Evolutionary conservation across 53 echinoderm and acorn worm genomes (phyloP), one percentile per base, ranked within the genome.

Genomic region (Arbacia lixula): DNA sequence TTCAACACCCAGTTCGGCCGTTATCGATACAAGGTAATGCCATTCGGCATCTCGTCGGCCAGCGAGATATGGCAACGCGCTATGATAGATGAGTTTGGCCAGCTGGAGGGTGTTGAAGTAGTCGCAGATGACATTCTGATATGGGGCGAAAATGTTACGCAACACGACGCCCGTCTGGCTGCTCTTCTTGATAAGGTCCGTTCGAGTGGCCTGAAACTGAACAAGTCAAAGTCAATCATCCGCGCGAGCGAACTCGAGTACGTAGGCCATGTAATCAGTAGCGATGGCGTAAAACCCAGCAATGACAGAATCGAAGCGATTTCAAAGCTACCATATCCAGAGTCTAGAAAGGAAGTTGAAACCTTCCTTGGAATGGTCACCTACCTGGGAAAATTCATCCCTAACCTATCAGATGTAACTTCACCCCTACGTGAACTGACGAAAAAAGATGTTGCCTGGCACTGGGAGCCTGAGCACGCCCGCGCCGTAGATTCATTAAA

Each of bases 51-150:
- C 20, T 82, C 90, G 20, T 85, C 87, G 6, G 87, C 93, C 39
- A 66, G 79, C n/a, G 86, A 93, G 39, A 82, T 90, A 30, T 88
- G 76, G 60, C 88, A 93, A 38, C 20, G 72, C 17, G 83, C 78
- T n/a, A 90, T 93, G 90, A 83, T 85, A 36, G 83, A 90, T 19
- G 87, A 90, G 85, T 83, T 93, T 26, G 83, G 83, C 16, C 88
- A 83, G 30, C 68, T 85, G 31, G 87, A 84, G 49, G 93, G 93
- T 8, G 88, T 89, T 28, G 53, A 87, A 53, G 88, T 91, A 24
- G 83, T 88, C 12, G 91, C 90, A 51, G 93, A 90, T 52, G 93
- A 93, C 60, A 93, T 90, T 4, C 53, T 93, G 27, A 68, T 93
- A 5, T 62, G 90, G 63, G 94, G 86, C 34, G 43, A 30, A 69